Evolutionary conservation across 2,888 invertebrate species (phyloP).

Genomic region (Drosophila gaucha): DNA sequence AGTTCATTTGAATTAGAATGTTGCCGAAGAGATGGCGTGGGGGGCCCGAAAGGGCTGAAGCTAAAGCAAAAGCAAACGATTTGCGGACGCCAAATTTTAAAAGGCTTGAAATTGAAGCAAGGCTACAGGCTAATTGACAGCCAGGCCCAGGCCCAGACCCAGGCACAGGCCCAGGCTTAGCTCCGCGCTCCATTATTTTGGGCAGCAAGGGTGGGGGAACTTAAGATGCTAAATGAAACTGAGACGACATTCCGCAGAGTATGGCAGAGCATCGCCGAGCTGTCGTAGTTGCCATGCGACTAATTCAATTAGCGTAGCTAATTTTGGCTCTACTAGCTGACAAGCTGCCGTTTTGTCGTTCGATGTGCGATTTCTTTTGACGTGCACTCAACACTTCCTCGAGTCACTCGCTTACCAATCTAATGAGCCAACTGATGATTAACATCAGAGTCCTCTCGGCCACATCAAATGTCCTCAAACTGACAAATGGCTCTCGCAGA

Average conservation of each 20-base stretch:
- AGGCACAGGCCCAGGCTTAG: slow-evolving; percentile 6
- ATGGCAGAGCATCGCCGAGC: background rate
- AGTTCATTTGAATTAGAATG: slow-evolving; percentile 63
- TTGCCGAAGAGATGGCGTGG: background rate
- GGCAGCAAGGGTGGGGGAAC: background rate
- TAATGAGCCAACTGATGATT: slow-evolving; percentile 26
- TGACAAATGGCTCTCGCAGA: slow-evolving; percentile 1
- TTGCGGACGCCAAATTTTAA: slow-evolving; percentile 62
- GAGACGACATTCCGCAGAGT: slow-evolving; percentile 8
- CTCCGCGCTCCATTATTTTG: background rate
- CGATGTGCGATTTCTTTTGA: slow-evolving; percentile 35
- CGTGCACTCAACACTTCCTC: slow-evolving; percentile 44
- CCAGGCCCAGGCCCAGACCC: slow-evolving; percentile 7
- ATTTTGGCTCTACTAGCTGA: slow-evolving; percentile 70
- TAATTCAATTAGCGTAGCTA: slow-evolving; percentile 69
- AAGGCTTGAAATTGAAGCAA: slow-evolving; percentile 67
- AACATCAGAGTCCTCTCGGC: slow-evolving; percentile 16
- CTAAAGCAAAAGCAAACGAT: slow-evolving; percentile 39
- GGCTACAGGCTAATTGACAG: slow-evolving; percentile 62
- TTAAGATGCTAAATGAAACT: slow-evolving; percentile 15
- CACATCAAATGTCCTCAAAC: background rate
- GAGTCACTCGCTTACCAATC: slow-evolving; percentile 19
- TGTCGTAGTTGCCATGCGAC: slow-evolving; percentile 47
- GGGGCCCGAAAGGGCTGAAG: background rate
- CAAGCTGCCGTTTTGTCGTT: slow-evolving; percentile 34